phyloP scores from a whole-genome alignment of 2,888 invertebrate genomes.

The Baronia brevicornis region DNA sequence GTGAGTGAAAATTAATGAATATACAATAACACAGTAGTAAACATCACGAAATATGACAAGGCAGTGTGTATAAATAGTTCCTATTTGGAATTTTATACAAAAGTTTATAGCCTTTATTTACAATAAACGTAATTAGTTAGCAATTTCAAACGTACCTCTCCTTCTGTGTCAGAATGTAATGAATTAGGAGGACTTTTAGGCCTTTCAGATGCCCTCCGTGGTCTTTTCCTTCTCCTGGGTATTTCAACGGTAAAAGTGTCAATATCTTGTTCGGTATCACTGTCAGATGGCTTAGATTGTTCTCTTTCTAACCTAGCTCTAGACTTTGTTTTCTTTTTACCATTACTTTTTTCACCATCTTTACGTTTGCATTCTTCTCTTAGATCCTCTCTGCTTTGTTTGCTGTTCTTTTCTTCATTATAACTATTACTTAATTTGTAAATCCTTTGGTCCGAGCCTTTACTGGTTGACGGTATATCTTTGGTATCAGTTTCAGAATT shows the following conservation, averaged over 20 bases:
- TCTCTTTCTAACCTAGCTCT: slow-evolving; percentile 66
- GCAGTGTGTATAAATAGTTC: no score
- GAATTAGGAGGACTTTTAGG: slow-evolving; percentile 63
- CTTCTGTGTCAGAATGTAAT: slow-evolving; percentile 64
- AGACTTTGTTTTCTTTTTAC: slow-evolving; percentile 64
- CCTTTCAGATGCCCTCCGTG: slow-evolving; percentile 57
- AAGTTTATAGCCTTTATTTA: not conserved
- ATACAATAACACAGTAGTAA: no score
- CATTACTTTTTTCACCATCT: slow-evolving; percentile 52
- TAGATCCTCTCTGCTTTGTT: slow-evolving; percentile 38
- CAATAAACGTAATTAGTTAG: not conserved
- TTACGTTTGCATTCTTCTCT: slow-evolving; percentile 51
- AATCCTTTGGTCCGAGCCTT: slow-evolving; percentile 31
- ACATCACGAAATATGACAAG: no score
- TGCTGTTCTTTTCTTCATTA: slow-evolving; percentile 29
- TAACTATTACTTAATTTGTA: slow-evolving; percentile 29
- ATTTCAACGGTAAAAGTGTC: slow-evolving; percentile 71
- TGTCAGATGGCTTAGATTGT: slow-evolving; percentile 69
- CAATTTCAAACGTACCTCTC: slow-evolving; percentile 41
- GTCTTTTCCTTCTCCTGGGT: slow-evolving; percentile 62
- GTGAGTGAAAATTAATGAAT: no score
- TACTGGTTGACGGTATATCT: slow-evolving; percentile 35
- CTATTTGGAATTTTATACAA: no score
- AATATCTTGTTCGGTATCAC: slow-evolving; percentile 62
- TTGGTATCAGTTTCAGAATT: slow-evolving; percentile 26